Evolutionary conservation across 1,140 invertebrate genomes (phyloP).

Genomic region (Drosophila azteca): DNA sequence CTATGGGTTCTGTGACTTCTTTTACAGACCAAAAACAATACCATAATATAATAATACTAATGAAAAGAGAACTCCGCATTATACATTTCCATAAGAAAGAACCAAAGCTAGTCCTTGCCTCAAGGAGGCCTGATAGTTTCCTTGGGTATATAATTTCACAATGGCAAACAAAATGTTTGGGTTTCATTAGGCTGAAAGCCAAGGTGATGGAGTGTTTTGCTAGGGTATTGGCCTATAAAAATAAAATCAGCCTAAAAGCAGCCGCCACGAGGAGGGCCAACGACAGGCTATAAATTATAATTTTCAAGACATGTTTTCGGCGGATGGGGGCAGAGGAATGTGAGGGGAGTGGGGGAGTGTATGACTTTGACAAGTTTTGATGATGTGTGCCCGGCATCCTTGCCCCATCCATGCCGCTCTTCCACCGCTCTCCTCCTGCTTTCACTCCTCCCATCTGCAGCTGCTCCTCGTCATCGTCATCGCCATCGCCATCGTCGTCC

Average conservation of each 20-base stretch:
- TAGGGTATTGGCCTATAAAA: slow-evolving; percentile 19
- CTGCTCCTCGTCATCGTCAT: neutral
- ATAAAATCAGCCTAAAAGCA: slow-evolving; percentile 38
- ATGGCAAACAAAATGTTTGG: too few relatives aligned
- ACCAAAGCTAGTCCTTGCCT: too few relatives aligned
- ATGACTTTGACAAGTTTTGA: slow-evolving; percentile 77
- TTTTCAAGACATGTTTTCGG: slow-evolving; percentile 73
- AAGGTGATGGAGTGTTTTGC: neutral
- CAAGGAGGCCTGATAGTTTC: neutral
- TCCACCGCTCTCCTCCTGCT: neutral
- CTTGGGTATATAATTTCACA: neutral
- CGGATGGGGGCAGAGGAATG: slow-evolving; percentile 5
- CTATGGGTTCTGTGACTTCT: too few relatives aligned
- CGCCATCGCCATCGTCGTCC: neutral
- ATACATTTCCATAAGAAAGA: too few relatives aligned
- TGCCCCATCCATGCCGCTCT: neutral
- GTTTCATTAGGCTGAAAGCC: too few relatives aligned
- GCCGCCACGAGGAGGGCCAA: slow-evolving; percentile 29
- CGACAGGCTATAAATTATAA: slow-evolving; percentile 76
- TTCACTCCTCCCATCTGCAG: too few relatives aligned
- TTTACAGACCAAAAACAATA: too few relatives aligned
- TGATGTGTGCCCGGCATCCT: slow-evolving; percentile 57
- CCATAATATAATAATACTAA: too few relatives aligned
- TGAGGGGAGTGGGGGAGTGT: slow-evolving; percentile 7
- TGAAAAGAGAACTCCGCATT: too few relatives aligned